phyloP scores from a whole-genome alignment of 2,797 vertebrate genomes.

The Chaetodon trifasciatus region DNA sequence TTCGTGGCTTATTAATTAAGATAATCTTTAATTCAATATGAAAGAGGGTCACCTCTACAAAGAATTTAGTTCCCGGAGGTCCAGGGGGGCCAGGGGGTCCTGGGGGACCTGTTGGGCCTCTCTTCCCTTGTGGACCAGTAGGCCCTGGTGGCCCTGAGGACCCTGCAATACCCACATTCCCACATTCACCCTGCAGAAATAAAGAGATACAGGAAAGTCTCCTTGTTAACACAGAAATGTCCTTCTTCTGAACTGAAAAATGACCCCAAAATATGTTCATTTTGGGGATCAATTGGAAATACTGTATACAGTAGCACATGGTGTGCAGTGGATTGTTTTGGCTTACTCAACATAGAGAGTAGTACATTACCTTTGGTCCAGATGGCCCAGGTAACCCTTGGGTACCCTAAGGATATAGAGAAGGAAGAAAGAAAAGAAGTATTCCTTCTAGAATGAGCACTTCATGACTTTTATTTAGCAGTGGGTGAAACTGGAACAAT shows the following conservation, averaged over 20 bases:
- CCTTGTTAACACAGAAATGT: not conserved
- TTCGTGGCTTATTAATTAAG: not conserved
- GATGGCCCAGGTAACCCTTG: conserved; percentile 85
- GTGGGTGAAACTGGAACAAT: not conserved
- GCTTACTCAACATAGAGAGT: not conserved
- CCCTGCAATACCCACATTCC: conserved; percentile 82
- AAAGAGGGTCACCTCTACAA: conserved; percentile 85
- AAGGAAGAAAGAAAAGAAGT: conserved; percentile 39
- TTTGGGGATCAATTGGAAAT: not conserved
- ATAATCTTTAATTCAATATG: not conserved
- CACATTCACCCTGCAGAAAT: conserved; percentile 89
- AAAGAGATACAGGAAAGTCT: not conserved
- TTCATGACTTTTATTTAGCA: not conserved
- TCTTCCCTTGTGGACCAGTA: conserved; percentile 83
- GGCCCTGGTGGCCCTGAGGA: conserved; percentile 84
- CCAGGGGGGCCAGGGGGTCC: conserved; percentile 90
- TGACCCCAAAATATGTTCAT: not conserved
- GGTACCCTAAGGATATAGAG: conserved; percentile 84
- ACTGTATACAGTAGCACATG: not conserved
- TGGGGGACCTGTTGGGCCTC: conserved; percentile 85
- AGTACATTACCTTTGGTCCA: conserved; percentile 89
- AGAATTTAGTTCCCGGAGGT: conserved; percentile 75
- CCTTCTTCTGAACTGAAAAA: not conserved
- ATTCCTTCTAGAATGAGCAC: not conserved
- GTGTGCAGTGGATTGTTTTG: not conserved